Evolutionary conservation across 2,888 invertebrate species (phyloP), one percentile per base, ranked within the genome.

Genomic region (Pelosia muscerda): DNA sequence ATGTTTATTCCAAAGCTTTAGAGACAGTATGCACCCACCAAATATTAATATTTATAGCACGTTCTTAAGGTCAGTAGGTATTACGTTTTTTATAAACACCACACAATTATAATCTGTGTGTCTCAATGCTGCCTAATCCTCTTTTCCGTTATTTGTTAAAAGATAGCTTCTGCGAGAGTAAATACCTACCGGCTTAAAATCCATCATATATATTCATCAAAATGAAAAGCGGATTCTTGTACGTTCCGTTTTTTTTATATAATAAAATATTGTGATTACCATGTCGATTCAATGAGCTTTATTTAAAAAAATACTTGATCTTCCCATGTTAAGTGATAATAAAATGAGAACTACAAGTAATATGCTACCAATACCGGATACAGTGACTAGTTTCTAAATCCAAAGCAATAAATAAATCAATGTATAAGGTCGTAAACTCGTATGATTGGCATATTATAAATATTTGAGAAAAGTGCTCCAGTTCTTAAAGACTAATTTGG

Each of bases 361-460:
- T 56, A 23, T 49, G 65, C 75, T 72, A 72, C 31, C 66, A 55
- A 22, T 74, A 65, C 79, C 86, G 84, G 84, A 86, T 78, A 76
- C 73, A 65, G 65, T 75, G 79, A 84, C 86, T 73, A 79, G 86
- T 85, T 86, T 83, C 79, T 73, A 80, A 84, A 77, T 79, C 68
- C 68, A 65, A 78, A 68, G 71, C 69, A 78, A 80, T 83, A 75
- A 74, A 79, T 84, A 86, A 87, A 87, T 88, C 84, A 86, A 82
- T 82, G 79, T 82, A 84, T 83, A 81, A 84, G 83, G 67, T 84
- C 84, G 83, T 88, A 86, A 86, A 85, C 69, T 78, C 80, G 78
- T 82, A 85, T 86, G 84, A 86, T 85, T 84, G 83, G 80, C 84
- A 79, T 84, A 83, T 81, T 84, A 86, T 84, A 84, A 86, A 85